Base-by-base conservation (phyloP, 2,113 vertebrate genomes). In the Cyprinodon brontotheroides region DNA sequence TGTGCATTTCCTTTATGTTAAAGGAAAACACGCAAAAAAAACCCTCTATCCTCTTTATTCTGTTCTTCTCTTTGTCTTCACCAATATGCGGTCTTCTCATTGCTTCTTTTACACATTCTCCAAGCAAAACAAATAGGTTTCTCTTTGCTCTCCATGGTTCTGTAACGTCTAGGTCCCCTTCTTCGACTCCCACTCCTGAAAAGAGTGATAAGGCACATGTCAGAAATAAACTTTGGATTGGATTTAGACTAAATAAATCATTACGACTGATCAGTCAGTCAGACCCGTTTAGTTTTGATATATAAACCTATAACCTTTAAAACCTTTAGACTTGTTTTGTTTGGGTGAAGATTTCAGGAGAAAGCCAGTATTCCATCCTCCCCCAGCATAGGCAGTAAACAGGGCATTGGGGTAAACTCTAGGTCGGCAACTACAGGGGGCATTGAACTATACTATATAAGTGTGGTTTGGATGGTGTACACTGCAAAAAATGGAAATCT, bases 171-270 rank as follows among this genome's bases (percentile, higher is more conserved):
- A 98, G 82, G 94, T 95, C 59, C 70, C 87, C 89, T 96, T 97
- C 92, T 98, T 98, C 89, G 96, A 96, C 92, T 98, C 97, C 97
- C 97, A 98, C 89, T 97, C 96, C 97, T 97, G 89, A 76, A 92
- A 82, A 86, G 37, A 61, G 60, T 17, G 63, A 85, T 15, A 72
- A 37, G 17, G 48, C 67, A 75, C 3, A 47, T 17, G 17, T 53
- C 48, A 53, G 15, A 50, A 13, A 50, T 15, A 50, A 6, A 1
- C 15, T 5, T 50, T 17, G 14, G 14, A 50, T 6, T 53, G 14
- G 48, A 2, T 17, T 53, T 29, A 29, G 29, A 29, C 1, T 29
- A 29, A 29, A 29, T 1, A 29, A 29, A 1, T 29, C 29, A 29
- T 29, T 29, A 29, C 1, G 29, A 29, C 29, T 29, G 29, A 29